Conservation (phyloP, 2,113 vertebrate genomes). For the Malaclemys terrapin region DNA sequence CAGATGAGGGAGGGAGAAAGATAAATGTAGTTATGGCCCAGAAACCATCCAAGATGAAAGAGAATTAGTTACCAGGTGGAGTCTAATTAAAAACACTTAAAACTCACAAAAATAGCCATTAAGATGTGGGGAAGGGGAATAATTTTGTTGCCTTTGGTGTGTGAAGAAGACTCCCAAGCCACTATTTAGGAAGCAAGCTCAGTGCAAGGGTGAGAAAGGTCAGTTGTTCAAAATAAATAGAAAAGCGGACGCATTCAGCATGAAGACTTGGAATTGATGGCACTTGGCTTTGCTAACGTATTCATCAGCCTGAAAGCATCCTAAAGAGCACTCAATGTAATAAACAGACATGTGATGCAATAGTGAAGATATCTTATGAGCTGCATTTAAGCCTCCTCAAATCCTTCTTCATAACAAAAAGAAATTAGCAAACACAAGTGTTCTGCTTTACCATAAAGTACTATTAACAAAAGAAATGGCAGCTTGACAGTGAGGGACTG, state of each 20-base stretch:
- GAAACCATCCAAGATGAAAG: neutral
- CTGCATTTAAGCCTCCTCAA: neutral
- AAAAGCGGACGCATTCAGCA: neutral
- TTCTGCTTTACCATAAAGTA: neutral
- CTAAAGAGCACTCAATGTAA: neutral
- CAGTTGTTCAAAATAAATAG: conserved; percentile 16
- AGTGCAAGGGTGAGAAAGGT: conserved; percentile 12
- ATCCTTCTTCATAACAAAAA: neutral
- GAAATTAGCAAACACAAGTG: neutral
- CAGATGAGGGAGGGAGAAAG: neutral
- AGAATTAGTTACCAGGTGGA: neutral
- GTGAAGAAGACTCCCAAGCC: neutral
- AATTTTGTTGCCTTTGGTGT: neutral
- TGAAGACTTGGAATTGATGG: neutral
- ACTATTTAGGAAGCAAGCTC: neutral
- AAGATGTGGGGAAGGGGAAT: neutral
- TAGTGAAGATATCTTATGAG: neutral
- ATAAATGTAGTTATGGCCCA: neutral
- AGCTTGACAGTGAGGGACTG: neutral
- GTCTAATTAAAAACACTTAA: neutral
- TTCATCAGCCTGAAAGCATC: neutral
- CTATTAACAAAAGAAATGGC: neutral
- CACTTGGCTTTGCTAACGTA: conserved; percentile 1
- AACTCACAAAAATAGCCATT: too few relatives aligned
- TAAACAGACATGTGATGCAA: neutral